phyloP scores from a whole-genome alignment of 2,888 invertebrate species.

The Tetragnatha montana region DNA sequence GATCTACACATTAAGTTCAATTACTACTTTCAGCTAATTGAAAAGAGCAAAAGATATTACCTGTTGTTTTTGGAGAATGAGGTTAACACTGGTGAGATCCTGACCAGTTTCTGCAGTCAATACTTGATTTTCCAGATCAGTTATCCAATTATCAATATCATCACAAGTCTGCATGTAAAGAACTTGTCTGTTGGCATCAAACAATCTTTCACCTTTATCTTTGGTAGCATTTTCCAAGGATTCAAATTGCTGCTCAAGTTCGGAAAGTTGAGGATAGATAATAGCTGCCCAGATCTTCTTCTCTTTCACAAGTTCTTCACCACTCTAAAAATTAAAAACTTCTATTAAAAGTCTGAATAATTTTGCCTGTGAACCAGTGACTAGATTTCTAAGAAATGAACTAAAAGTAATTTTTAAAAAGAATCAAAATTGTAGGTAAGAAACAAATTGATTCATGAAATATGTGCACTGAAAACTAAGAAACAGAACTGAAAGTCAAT shows the following conservation, averaged over 20 bases:
- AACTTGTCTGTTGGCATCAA: conserved; percentile 92
- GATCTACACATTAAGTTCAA: no score
- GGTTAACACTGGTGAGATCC: conserved; percentile 98
- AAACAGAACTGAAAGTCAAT: no score
- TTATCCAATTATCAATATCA: conserved; percentile 99
- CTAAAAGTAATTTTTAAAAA: no score
- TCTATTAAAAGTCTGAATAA: no score
- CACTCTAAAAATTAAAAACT: conserved; percentile 79
- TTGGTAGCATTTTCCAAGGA: conserved; percentile 93
- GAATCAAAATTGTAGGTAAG: no score
- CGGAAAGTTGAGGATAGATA: conserved; percentile 92
- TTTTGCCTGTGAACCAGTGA: no score
- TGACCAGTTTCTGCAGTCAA: conserved; percentile 93
- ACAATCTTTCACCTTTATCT: conserved; percentile 90
- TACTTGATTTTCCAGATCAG: conserved; percentile 97
- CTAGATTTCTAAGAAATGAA: no score
- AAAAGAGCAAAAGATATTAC: conserved; percentile 75
- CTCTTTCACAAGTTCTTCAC: conserved; percentile 92
- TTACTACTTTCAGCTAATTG: not conserved
- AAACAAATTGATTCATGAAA: no score
- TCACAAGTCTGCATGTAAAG: conserved; percentile 98
- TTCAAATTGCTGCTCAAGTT: conserved; percentile 91
- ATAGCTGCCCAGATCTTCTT: conserved; percentile 95
- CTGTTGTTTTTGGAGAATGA: conserved; percentile 99
- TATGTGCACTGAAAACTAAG: no score